These are phyloP conservation scores for Cremastobaeus sp. DNA, from an alignment of 2,888 invertebrate species.

Conservation along the genomic window DNA sequence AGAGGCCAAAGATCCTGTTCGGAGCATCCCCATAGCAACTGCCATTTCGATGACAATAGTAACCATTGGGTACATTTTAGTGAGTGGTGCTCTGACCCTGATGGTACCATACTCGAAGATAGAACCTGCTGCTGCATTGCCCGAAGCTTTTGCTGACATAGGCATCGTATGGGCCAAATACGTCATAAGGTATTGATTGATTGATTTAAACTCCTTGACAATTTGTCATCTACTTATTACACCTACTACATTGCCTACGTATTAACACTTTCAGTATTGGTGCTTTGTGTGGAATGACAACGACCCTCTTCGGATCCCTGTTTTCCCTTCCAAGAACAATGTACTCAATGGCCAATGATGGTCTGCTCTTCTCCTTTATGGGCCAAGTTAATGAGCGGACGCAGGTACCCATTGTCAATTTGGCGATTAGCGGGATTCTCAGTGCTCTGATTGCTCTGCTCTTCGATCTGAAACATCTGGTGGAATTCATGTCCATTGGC, in stretches of 20 bases:
- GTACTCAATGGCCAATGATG: constrained; percentile 95
- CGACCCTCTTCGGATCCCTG: constrained; percentile 90
- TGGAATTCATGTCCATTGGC: constrained; percentile 97
- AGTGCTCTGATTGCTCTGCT: constrained; percentile 89
- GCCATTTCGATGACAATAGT: constrained; percentile 89
- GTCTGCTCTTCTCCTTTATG: constrained; percentile 88
- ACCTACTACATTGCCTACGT: no score
- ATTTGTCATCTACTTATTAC: no score
- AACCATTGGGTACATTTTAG: constrained; percentile 88
- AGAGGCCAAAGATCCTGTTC: constrained; percentile 88
- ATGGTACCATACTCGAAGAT: constrained; percentile 88
- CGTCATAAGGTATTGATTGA: constrained; percentile 73
- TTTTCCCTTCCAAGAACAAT: constrained; percentile 91
- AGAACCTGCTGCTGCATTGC: constrained; percentile 87
- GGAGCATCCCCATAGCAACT: constrained; percentile 91
- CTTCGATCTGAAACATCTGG: constrained; percentile 92
- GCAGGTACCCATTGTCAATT: constrained; percentile 88
- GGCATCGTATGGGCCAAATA: constrained; percentile 92
- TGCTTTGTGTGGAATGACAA: constrained; percentile 95
- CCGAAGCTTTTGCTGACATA: constrained; percentile 87
- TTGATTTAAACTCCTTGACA: constrained; percentile 3
- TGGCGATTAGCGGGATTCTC: constrained; percentile 86
- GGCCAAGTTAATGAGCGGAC: constrained; percentile 88
- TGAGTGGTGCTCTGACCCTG: constrained; percentile 89
- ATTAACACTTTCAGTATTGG: constrained; percentile 81